These are phyloP conservation scores for Heterodera schachtii DNA, from an alignment of 1,140 invertebrate genomes.

Conservation along the genomic window DNA sequence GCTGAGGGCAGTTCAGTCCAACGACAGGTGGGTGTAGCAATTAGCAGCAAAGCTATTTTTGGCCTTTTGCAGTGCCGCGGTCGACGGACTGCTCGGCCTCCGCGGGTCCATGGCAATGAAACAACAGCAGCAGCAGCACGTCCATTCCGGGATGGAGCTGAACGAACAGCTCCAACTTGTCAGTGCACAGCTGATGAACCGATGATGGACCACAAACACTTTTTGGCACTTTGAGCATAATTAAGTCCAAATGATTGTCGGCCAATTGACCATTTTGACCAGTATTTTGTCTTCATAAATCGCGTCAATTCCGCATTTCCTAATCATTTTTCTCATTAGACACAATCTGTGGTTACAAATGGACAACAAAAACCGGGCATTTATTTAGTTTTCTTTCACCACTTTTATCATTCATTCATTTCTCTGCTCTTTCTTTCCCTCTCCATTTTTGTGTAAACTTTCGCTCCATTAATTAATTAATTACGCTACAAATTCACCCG, in stretches of 20 bases:
- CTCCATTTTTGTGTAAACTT: neutral
- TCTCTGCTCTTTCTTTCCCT: neutral
- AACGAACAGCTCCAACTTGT: neutral
- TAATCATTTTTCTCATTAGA: neutral
- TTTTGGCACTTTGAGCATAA: neutral
- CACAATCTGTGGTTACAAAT: neutral
- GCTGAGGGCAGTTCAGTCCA: slow-evolving; percentile 13
- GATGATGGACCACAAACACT: neutral
- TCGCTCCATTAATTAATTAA: neutral
- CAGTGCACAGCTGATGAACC: neutral
- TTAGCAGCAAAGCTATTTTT: too few species aligned
- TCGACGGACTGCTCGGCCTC: slow-evolving; percentile 18
- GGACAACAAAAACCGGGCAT: neutral
- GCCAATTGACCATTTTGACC: neutral
- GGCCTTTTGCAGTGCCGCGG: slow-evolving; percentile 5
- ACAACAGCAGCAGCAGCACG: slow-evolving; percentile 17
- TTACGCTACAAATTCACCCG: neutral
- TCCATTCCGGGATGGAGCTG: neutral
- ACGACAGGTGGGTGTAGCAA: neutral
- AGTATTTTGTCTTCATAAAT: neutral
- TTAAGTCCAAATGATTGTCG: neutral
- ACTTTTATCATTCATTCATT: neutral
- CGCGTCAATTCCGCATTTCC: neutral
- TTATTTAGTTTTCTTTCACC: neutral
- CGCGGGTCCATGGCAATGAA: neutral